Base-by-base conservation (phyloP, 2,797 vertebrate species). In the Zalophus californianus region DNA sequence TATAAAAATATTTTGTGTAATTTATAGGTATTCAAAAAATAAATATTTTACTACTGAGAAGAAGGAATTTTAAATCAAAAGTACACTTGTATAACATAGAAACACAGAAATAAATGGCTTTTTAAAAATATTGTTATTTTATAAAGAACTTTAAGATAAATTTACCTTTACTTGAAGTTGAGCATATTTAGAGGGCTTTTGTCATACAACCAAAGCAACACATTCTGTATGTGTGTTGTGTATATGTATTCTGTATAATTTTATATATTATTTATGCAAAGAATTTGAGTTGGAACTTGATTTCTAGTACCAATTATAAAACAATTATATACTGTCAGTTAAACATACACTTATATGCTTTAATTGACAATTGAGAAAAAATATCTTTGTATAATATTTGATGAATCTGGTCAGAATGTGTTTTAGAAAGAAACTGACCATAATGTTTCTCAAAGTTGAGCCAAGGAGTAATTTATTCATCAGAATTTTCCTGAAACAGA, bases 21-120 rank as follows among this genome's bases (percentile, higher is more conserved):
- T 89, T 82, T 79, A 73, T n/a, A 58, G n/a, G 10, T 41, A 62
- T 75, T 32, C 68, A n/a, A 18, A 23, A 54, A 2, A 89, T 29
- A 75, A 91, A 50, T 29, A 82, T 73, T 96, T 96, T 95, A 72
- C 54, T 90, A 86, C 7, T 87, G 44, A 32, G n/a, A 82, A 94
- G 84, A 79, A 52, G 38, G n/a, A 0, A 29, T 52, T 92, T 93
- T 52, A 41, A 66, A 80, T 92, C 84, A 87, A 85, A 87, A 85
- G 85, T 82, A 50, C 15, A 41, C 0, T 35, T 50, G 4, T 20
- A 41, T 91, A 58, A 54, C 41, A 94, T 48, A 86, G 64, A 93
- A 93, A 75, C 9, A 88, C 35, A 91, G 15, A 93, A 90, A 66
- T 5, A 44, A 80, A 75, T 72, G n/a, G 12, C 18, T 72, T 94